Base-by-base conservation (phyloP, 2,888 invertebrate genomes). In the Aporophyla nigra region DNA sequence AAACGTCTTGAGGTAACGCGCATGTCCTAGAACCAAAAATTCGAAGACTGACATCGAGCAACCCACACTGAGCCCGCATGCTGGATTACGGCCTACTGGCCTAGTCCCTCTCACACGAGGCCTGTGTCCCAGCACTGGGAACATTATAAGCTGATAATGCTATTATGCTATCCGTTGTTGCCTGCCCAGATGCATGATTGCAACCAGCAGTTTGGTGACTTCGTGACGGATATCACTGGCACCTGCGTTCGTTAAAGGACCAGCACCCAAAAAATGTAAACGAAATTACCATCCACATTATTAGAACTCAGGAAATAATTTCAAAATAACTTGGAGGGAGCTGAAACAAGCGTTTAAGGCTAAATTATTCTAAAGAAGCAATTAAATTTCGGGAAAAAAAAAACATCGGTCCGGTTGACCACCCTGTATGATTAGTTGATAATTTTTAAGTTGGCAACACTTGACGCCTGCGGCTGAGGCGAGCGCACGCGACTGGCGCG, bases 321-420 rank as follows among this genome's bases (percentile, higher is more conserved):
- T 85, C 71, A 51, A 71, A 83, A 86, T 86, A 81, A 84, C 78
- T 80, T 71, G 76, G 77, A 87, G 83, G 77, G 83, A 78, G 56
- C 83, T 87, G 87, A 88, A 87, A 92, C 91, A 92, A 92, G 90
- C 91, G 86, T 92, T 93, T 93, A 93, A 91, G 89, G 85, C 88
- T 83, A 92, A 93, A 93, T 87, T 93, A 92, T 95, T 94, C 91
- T 92, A 93, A 94, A 94, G 93, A 93, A 93, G 93, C 93, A 93
- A 94, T 94, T 94, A 56, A 67, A 56, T 89, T 84, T 79, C 49
- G 70, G 74, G 80, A 87, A 90, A 90, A 87, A 90, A 90, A 84
- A 91, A 91, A 89, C 87, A 87, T 83, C 88, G 87, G 86, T 88
- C 87, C 87, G 80, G 90, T 87, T 92, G 94, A 91, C 93, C 92